phyloP scores from a whole-genome alignment of 1,140 invertebrate species.

The Saccostrea cuccullata region DNA sequence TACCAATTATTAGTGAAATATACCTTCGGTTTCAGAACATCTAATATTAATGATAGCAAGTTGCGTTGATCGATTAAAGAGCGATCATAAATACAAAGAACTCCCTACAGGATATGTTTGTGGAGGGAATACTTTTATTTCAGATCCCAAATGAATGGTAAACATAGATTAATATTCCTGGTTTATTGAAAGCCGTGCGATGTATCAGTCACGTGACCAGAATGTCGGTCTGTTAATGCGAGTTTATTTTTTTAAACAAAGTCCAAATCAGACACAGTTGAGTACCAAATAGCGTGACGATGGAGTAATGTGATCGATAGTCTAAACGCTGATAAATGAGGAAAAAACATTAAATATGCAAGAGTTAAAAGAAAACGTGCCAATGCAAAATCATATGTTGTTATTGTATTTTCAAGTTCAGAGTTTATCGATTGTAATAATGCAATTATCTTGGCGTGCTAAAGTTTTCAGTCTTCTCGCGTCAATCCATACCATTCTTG shows the following conservation, averaged over 20 bases:
- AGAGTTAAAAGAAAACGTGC: slow-evolving; percentile 31
- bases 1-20: slow-evolving; percentile 21
- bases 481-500: no score
- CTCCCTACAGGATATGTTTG: slow-evolving; percentile 32
- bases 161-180: slow-evolving; percentile 34
- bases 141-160: slow-evolving; percentile 35
- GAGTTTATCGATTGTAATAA: slow-evolving; percentile 5
- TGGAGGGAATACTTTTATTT: slow-evolving; percentile 31
- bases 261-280: slow-evolving; percentile 26
- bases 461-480: no score
- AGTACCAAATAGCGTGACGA: slow-evolving; percentile 17
- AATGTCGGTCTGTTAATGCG: background rate
- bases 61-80: slow-evolving; percentile 33
- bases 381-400: slow-evolving; percentile 23
- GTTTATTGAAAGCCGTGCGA: slow-evolving; percentile 26
- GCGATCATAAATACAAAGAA: slow-evolving; percentile 31
- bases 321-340: slow-evolving; percentile 13
- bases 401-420: background rate
- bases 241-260: background rate
- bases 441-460: background rate
- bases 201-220: slow-evolving; percentile 5
- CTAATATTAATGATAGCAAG: slow-evolving; percentile 34
- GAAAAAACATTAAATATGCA: slow-evolving; percentile 28
- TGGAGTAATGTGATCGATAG: background rate
- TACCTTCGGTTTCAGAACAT: slow-evolving; percentile 26